These are phyloP conservation scores for Porites evermanni DNA, from an alignment of 92 coral and sea anemone species.

Conservation along the genomic window DNA sequence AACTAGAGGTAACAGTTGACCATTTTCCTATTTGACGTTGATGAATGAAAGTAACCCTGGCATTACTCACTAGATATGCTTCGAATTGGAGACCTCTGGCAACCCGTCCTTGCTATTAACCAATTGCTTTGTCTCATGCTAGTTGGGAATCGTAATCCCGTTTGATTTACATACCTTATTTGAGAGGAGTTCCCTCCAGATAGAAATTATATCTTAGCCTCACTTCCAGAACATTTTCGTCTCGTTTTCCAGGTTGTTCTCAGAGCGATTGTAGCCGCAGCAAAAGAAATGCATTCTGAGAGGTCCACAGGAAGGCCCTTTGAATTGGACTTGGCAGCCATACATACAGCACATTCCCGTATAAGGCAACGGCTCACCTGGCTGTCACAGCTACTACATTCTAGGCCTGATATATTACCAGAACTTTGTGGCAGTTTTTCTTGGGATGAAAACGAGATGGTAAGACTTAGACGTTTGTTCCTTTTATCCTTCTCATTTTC, in stretches of 20 bases:
- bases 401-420: slow-evolving; percentile 55
- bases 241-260: slow-evolving; percentile 26
- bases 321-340: slow-evolving; percentile 53
- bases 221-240: no score
- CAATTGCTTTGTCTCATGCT: no score
- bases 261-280: slow-evolving; percentile 56
- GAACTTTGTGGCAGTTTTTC: slow-evolving; percentile 42
- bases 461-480: not conserved
- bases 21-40: not conserved
- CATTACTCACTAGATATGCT: no score
- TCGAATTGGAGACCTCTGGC: no score
- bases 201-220: no score
- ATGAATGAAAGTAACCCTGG: no score
- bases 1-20: slow-evolving; percentile 51
- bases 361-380: slow-evolving; percentile 70
- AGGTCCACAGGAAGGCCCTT: slow-evolving; percentile 17
- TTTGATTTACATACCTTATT: no score
- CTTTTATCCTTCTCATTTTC: no score
- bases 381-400: slow-evolving; percentile 66
- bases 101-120: no score
- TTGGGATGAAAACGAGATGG: slow-evolving; percentile 72
- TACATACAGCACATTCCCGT: slow-evolving; percentile 66
- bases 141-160: no score
- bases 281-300: slow-evolving; percentile 53
- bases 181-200: no score